Evolutionary conservation across 1,140 invertebrate genomes (phyloP).

Genomic region (Plutomurus gul): DNA sequence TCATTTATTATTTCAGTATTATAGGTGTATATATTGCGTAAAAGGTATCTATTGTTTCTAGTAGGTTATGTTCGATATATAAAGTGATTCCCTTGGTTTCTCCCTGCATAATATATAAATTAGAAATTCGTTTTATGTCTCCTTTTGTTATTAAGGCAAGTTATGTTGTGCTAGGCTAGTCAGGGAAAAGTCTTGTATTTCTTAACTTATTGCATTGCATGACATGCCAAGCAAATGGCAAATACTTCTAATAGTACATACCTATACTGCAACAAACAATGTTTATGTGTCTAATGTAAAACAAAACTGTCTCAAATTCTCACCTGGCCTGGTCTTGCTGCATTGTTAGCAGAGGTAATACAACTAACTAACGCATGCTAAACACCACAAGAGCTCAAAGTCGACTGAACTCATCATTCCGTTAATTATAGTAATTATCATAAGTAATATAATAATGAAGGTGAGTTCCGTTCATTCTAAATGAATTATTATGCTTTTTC

Average conservation of each 20-base stretch:
- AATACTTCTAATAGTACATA: neutral
- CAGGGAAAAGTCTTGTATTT: neutral
- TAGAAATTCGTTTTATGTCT: neutral
- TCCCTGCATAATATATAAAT: neutral
- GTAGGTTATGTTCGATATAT: neutral
- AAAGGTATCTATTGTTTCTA: neutral
- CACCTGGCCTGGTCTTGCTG: neutral
- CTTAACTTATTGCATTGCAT: neutral
- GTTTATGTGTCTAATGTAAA: no score
- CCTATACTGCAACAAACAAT: neutral
- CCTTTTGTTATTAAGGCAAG: neutral
- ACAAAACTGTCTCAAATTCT: no score
- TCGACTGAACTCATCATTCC: neutral
- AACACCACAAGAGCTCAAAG: neutral
- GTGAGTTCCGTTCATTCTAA: conserved; percentile 6
- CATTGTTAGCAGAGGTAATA: neutral
- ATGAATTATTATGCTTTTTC: neutral
- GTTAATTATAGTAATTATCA: conserved; percentile 22
- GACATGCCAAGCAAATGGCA: neutral
- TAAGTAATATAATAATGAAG: conserved; percentile 1
- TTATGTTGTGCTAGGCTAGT: neutral
- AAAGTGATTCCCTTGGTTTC: neutral
- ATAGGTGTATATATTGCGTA: neutral
- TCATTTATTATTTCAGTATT: neutral
- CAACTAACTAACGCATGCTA: neutral